Evolutionary conservation across 2,888 invertebrate genomes (phyloP).

Genomic region (Holacanthella duospinosa): DNA sequence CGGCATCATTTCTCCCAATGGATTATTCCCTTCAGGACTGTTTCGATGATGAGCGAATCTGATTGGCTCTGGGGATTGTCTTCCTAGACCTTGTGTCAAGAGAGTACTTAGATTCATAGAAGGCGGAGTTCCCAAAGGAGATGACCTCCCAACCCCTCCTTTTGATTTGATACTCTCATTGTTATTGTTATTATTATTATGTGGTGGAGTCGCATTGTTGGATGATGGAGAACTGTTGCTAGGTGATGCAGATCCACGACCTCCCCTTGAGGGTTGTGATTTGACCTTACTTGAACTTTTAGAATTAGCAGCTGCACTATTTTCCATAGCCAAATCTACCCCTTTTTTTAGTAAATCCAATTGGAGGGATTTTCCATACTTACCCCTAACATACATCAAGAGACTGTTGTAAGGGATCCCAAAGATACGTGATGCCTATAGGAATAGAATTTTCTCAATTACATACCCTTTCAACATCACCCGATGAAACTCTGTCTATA

Average conservation of each 20-base stretch:
- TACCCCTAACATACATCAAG: conserved; percentile 82
- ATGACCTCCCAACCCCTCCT: neutral
- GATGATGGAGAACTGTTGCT: conserved; percentile 1
- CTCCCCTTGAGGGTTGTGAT: neutral
- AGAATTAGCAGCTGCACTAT: conserved; percentile 11
- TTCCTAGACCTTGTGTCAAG: neutral
- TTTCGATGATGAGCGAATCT: neutral
- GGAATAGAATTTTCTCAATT: neutral
- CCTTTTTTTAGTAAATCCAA: conserved; percentile 77
- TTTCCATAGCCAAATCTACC: conserved; percentile 32
- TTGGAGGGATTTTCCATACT: conserved; percentile 84
- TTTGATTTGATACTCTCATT: neutral
- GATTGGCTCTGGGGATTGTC: neutral
- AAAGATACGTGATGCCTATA: conserved; percentile 74
- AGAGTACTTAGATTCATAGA: neutral
- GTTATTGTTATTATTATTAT: conserved; percentile 11
- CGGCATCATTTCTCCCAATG: conserved; percentile 15
- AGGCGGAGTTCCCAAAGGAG: neutral
- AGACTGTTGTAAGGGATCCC: conserved; percentile 88
- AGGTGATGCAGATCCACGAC: neutral
- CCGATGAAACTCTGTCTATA: no score
- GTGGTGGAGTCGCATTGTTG: neutral
- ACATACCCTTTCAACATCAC: no score
- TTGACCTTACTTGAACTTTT: neutral
- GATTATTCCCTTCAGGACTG: neutral